These are phyloP conservation scores for Kuschelorhynchus macadamiae DNA, from an alignment of 2,888 invertebrate genomes.

Conservation along the genomic window DNA sequence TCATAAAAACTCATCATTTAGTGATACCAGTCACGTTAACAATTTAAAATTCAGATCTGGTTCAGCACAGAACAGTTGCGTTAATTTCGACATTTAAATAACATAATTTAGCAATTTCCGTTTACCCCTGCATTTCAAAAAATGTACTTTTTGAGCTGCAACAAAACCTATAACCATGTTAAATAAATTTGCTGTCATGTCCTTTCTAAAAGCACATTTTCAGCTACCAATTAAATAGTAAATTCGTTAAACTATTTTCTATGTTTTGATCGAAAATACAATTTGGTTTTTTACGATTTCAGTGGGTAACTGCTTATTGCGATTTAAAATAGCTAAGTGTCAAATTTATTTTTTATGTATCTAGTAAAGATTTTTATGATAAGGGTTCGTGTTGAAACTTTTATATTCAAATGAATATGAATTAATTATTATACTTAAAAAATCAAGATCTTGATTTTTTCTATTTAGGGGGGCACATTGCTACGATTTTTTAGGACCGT, in stretches of 20 bases:
- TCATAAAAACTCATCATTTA: too few species aligned
- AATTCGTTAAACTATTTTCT: conserved; percentile 39
- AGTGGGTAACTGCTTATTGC: too few species aligned
- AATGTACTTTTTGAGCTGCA: conserved; percentile 26
- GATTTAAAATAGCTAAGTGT: conserved; percentile 44
- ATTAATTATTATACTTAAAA: too few species aligned
- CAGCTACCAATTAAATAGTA: conserved; percentile 41
- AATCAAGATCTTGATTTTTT: too few species aligned
- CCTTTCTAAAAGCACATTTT: conserved; percentile 44
- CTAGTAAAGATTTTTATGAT: too few species aligned
- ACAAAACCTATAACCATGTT: conserved; percentile 43
- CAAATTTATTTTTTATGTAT: too few species aligned
- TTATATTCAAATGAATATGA: too few species aligned
- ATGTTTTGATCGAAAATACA: conserved; percentile 15
- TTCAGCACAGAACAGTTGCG: not conserved
- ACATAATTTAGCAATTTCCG: conserved; percentile 42
- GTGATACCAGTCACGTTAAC: not conserved
- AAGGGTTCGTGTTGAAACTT: too few species aligned
- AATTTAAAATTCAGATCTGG: not conserved
- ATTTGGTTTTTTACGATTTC: not conserved
- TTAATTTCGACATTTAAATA: conserved; percentile 33
- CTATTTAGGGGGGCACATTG: too few species aligned
- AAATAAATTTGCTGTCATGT: conserved; percentile 48
- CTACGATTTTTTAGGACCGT: too few species aligned
- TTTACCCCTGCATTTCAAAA: conserved; percentile 24